phyloP scores from a whole-genome alignment of 2,888 invertebrate genomes.

The Leptinotarsa rubiginosa region DNA sequence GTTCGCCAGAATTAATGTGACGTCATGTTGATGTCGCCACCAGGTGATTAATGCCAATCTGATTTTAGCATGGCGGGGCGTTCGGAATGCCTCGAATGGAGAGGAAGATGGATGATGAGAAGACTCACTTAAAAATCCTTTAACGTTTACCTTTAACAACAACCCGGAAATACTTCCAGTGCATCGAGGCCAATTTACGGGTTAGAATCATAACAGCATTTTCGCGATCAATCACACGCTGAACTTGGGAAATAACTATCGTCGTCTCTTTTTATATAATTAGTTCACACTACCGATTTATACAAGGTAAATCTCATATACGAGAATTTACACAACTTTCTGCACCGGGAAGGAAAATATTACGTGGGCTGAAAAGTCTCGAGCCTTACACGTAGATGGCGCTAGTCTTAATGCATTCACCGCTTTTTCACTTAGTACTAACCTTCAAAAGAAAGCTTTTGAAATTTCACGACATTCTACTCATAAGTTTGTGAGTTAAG shows the following conservation, averaged over 20 bases:
- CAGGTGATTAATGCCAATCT: conserved; percentile 60
- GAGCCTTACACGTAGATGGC: too few species aligned
- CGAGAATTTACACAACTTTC: too few species aligned
- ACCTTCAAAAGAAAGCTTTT: too few species aligned
- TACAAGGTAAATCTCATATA: too few species aligned
- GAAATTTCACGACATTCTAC: too few species aligned
- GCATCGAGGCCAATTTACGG: not conserved
- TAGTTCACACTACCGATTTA: too few species aligned
- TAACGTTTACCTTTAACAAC: conserved; percentile 6
- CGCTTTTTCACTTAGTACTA: too few species aligned
- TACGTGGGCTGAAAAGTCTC: too few species aligned
- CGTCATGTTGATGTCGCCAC: conserved; percentile 60
- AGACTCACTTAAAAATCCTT: conserved; percentile 27
- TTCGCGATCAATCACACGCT: not conserved
- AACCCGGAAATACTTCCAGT: not conserved
- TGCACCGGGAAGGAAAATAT: too few species aligned
- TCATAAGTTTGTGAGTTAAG: too few species aligned
- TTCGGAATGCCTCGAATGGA: not conserved
- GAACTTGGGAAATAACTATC: not conserved
- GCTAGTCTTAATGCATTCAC: too few species aligned
- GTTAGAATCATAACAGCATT: not conserved
- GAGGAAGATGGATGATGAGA: conserved; percentile 20
- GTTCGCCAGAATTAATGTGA: conserved; percentile 59
- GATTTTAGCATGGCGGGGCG: conserved; percentile 24
- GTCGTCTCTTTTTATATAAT: too few species aligned